These are phyloP conservation scores for Centropus unirufus DNA, from an alignment of 2,113 vertebrate genomes.

Conservation along the genomic window DNA sequence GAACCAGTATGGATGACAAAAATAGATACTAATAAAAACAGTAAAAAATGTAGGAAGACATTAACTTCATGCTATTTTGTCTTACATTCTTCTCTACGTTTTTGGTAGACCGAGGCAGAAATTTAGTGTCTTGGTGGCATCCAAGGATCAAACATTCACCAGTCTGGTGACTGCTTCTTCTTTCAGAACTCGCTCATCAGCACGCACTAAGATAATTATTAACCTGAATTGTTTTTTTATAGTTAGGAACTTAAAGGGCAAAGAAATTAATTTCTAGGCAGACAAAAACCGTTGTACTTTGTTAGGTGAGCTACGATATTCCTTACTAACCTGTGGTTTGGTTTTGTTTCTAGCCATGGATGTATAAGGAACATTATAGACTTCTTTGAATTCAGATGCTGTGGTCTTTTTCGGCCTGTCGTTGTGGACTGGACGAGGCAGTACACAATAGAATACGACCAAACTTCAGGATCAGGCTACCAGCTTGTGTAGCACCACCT, in stretches of 20 bases:
- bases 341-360: constrained; percentile 85
- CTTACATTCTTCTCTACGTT: neutral
- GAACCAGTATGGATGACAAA: neutral
- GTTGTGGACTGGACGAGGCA: constrained; percentile 97
- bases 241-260: neutral
- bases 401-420: constrained; percentile 94
- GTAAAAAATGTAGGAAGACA: neutral
- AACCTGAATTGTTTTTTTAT: neutral
- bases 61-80: neutral
- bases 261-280: neutral
- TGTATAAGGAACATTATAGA: constrained; percentile 97
- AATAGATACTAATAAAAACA: neutral
- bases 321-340: constrained; percentile 14
- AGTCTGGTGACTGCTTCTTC: neutral
- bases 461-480: constrained; percentile 96
- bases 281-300: neutral
- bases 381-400: constrained; percentile 99
- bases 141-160: neutral
- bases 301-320: neutral
- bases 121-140: neutral
- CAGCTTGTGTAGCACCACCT: constrained; percentile 91
- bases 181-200: neutral
- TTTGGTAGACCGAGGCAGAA: neutral
- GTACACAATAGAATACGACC: constrained; percentile 98
- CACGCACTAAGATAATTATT: neutral